Base-by-base conservation (phyloP, 2,888 invertebrate species). In the Mellilla xanthometata region DNA sequence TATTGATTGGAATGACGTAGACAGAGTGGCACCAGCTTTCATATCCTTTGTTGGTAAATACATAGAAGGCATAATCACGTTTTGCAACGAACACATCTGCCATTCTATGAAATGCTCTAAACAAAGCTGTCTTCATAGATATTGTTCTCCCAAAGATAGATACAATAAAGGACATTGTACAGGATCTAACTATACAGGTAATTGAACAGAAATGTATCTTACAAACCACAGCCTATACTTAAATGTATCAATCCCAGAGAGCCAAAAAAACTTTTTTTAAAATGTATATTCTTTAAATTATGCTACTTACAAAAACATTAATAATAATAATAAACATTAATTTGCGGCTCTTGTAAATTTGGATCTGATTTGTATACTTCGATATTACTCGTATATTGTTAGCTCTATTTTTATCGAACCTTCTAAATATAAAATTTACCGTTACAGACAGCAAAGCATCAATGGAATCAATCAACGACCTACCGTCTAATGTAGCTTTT, bases 11-110 rank as follows among this genome's bases (percentile, higher is more conserved):
- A 69, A 82, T 48, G 81, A 89, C 43, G 66, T 86, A 2, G 80
- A 79, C 43, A 65, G 73, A n/a, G 75, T 87, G 5, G 81, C 74
- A 8, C 85, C 86, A 10, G 76, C 77, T 7, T 84, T 88, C 44
- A 69, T 84, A 58, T 83, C 85, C 6, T 85, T 86, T 49, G 71
- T 87, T 4, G 89, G 89, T 7, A 89, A 89, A 75, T 83, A 89
- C 53, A 70, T 84, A n/a, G 72, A 58, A 42, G 88, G 88, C 11
- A 63, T 77, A 34, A 58, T 89, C 54, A 86, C 88, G 27, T 81
- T 88, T 52, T 89, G 88, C 52, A 86, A 88, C 2, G 62, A 79
- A 41, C 72, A 52, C 32, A 58, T 72, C 52, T 89, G 88, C 45
- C 84, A 83, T 57, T 89, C 89, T 15, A 81, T 88, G 75, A 86